Evolutionary conservation across 2,113 vertebrate species (phyloP), one percentile per base, ranked within the genome.

Genomic region (Abramis brama): DNA sequence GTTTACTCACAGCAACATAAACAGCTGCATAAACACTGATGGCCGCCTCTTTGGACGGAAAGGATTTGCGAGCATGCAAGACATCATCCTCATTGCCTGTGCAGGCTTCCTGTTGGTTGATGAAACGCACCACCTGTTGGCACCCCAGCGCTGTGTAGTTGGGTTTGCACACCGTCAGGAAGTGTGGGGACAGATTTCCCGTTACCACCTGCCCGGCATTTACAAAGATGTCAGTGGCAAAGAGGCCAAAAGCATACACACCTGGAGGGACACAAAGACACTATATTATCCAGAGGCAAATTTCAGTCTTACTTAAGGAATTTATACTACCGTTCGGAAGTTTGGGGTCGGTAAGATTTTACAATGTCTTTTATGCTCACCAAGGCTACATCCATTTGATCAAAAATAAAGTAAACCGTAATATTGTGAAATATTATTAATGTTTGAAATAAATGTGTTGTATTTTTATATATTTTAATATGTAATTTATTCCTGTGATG

Each of bases 121-220:
- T 93, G 85, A 96, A 97, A 86, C 94, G 95, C 59, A 94, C 86
- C 60, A 90, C 93, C 0, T 95, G 95, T 83, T 91, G 93, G 90
- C 97, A 98, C 62, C 97, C 97, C 62, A 98, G 89, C 1, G 95
- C 96, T 0, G 97, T 97, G 94, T 97, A 97, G 95, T 98, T 98
- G 36, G 97, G 97, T 55, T 95, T 94, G 86, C 97, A 98, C 73
- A 96, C 96, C 0, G 97, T 96, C 87, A 98, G 93, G 92, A 98
- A 98, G 90, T 98, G 97, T 1, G 97, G 97, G 1, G 96, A 95
- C 86, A 96, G 96, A 91, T 96, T 97, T 52, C 97, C 97, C 0
- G 96, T 98, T 86, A 98, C 97, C 79, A 97, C 96, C 91, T 98
- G 97, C n/a, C 97, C 96, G 0, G 96, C 96, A 12, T 97, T 97